These are phyloP conservation scores for Ferrisia virgata DNA, from an alignment of 2,888 invertebrate genomes.

Conservation along the genomic window DNA sequence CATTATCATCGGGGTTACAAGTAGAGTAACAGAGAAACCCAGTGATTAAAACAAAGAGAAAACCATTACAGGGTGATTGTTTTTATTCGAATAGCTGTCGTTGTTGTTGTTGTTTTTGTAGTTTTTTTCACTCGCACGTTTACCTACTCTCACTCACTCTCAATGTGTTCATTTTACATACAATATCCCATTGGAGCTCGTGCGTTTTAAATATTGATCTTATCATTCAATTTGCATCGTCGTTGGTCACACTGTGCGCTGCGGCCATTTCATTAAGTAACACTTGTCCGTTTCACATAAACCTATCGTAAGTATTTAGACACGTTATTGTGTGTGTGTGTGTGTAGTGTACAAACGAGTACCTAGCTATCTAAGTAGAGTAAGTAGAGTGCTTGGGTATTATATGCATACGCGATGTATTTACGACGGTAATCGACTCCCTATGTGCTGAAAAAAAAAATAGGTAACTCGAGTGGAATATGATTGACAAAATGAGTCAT, in stretches of 20 bases:
- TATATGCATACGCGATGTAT: too few relatives aligned
- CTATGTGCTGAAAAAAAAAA: background rate
- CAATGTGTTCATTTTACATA: background rate
- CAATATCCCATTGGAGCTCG: background rate
- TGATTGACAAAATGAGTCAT: background rate
- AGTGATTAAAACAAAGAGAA: background rate
- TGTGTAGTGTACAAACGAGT: too few relatives aligned
- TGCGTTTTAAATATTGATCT: constrained; percentile 16
- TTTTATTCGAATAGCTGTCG: constrained; percentile 1
- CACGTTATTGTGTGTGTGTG: background rate
- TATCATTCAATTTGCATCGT: constrained; percentile 31
- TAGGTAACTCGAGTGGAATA: background rate
- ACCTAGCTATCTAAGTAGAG: background rate
- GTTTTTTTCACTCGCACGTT: background rate
- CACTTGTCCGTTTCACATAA: constrained; percentile 19
- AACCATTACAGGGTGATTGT: constrained; percentile 17
- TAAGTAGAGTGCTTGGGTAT: too few relatives aligned
- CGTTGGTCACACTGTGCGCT: background rate
- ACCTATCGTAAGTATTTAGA: background rate
- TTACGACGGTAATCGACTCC: background rate
- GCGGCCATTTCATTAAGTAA: constrained; percentile 1
- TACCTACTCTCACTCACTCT: too few relatives aligned
- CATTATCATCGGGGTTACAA: constrained; percentile 15
- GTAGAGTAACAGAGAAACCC: background rate
- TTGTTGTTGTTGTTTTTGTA: too few relatives aligned